These are phyloP conservation scores for Drosophila mercatorum DNA, from an alignment of 2,888 invertebrate genomes.

Conservation along the genomic window DNA sequence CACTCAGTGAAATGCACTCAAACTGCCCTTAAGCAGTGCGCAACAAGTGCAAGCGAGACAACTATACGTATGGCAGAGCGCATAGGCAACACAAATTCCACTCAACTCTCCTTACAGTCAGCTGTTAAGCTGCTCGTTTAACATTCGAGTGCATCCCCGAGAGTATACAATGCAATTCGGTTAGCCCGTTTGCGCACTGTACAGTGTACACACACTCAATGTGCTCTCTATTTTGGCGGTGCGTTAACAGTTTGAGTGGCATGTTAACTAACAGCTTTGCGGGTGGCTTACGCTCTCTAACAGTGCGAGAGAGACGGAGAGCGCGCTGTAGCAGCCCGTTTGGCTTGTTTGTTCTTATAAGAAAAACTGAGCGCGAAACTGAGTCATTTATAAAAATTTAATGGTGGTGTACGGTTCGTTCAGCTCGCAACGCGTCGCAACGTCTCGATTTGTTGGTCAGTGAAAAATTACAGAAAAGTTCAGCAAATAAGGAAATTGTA, in stretches of 20 bases:
- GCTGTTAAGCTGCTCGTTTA: slow-evolving; percentile 16
- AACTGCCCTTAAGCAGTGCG: background rate
- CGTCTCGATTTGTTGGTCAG: slow-evolving; percentile 62
- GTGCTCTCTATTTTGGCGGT: slow-evolving; percentile 24
- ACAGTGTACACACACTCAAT: slow-evolving; percentile 4
- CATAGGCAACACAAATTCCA: background rate
- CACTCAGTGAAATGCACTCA: slow-evolving; percentile 31
- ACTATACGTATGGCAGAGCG: slow-evolving; percentile 16
- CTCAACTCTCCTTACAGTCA: slow-evolving; percentile 35
- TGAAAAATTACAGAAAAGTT: slow-evolving; percentile 57
- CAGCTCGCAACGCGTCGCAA: slow-evolving; percentile 71
- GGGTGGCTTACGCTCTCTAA: slow-evolving; percentile 33
- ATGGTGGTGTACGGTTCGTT: slow-evolving; percentile 82
- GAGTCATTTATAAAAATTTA: slow-evolving; percentile 81
- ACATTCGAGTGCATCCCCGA: slow-evolving; percentile 42
- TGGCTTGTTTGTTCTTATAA: slow-evolving; percentile 56
- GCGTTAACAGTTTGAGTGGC: slow-evolving; percentile 39
- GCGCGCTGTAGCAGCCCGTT: slow-evolving; percentile 24
- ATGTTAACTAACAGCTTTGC: slow-evolving; percentile 45
- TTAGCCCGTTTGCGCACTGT: slow-evolving; percentile 25
- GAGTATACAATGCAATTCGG: slow-evolving; percentile 34
- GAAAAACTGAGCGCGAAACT: slow-evolving; percentile 61
- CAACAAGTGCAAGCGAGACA: slow-evolving; percentile 48
- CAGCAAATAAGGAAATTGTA: slow-evolving; percentile 49
- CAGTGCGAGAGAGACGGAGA: slow-evolving; percentile 25